These are phyloP conservation scores for Characodon lateralis DNA, from an alignment of 2,797 vertebrate species.

Conservation along the genomic window DNA sequence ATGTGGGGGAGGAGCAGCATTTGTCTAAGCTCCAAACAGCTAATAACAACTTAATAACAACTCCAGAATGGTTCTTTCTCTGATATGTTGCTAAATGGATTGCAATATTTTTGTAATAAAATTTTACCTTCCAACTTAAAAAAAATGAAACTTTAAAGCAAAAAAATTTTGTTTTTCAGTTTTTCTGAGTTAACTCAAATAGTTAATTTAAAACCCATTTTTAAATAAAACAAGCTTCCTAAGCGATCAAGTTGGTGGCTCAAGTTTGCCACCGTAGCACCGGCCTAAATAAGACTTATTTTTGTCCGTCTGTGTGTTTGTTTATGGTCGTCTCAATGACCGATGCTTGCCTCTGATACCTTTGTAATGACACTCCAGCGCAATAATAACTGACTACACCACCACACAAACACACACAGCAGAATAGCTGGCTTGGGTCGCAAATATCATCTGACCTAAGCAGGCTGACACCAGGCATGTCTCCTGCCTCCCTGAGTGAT, in stretches of 20 bases:
- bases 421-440: constrained; percentile 67
- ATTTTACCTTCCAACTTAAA: neutral
- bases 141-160: neutral
- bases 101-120: neutral
- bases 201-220: neutral
- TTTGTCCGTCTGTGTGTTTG: constrained; percentile 70
- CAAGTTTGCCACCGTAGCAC: constrained; percentile 15
- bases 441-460: constrained; percentile 80
- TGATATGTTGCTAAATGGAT: neutral
- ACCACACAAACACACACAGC: constrained; percentile 58
- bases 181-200: neutral
- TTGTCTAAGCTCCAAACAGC: neutral
- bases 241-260: constrained; percentile 14
- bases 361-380: constrained; percentile 76
- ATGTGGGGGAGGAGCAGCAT: constrained; percentile 3
- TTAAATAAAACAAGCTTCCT: neutral
- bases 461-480: constrained; percentile 65
- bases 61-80: neutral
- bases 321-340: constrained; percentile 71
- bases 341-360: constrained; percentile 74
- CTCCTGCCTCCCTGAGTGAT: constrained; percentile 65
- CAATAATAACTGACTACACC: constrained; percentile 76
- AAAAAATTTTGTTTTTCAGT: neutral
- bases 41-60: neutral
- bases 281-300: constrained; percentile 34